Conservation (phyloP, 2,797 vertebrate genomes). For the Amphiprion clarkii region DNA sequence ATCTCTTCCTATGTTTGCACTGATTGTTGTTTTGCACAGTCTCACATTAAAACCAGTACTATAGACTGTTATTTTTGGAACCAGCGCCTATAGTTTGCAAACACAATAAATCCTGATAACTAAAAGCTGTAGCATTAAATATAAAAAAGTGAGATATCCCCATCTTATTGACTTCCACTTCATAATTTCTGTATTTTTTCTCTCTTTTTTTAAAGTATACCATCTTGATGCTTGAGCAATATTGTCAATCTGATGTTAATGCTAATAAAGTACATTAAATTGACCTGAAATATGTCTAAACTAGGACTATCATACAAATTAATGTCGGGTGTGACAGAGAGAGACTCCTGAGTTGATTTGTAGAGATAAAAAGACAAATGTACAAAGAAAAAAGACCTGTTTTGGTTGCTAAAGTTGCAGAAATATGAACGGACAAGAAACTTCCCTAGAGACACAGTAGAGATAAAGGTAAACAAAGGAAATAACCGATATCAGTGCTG, state of each 20-base stretch:
- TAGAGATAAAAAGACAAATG: not conserved
- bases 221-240: no score
- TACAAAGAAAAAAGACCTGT: not conserved
- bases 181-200: no score
- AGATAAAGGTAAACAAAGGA: conserved; percentile 24
- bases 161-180: no score
- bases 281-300: not conserved
- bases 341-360: not conserved
- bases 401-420: conserved; percentile 41
- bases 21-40: not conserved
- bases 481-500: conserved; percentile 8
- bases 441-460: not conserved
- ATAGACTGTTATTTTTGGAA: not conserved
- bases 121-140: no score
- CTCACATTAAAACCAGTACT: not conserved
- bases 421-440: conserved; percentile 37
- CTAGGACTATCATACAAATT: not conserved
- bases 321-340: not conserved
- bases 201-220: no score
- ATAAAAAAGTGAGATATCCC: no score
- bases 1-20: not conserved
- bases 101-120: not conserved
- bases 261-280: no score
- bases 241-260: no score
- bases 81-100: no score